These are phyloP conservation scores for Piprites chloris DNA, from an alignment of 2,113 vertebrate species.

Conservation along the genomic window DNA sequence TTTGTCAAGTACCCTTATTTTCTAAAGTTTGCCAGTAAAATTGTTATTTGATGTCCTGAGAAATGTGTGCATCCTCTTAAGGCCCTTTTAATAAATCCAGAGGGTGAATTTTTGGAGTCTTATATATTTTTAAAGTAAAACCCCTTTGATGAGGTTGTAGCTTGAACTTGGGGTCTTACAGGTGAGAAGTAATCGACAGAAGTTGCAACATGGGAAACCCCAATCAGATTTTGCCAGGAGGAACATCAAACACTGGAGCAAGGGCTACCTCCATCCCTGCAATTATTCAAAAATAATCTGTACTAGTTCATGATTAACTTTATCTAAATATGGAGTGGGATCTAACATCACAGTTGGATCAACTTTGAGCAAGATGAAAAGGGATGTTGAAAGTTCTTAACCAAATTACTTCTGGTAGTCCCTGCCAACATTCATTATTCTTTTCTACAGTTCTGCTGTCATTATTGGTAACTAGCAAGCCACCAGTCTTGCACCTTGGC, in stretches of 20 bases:
- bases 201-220: not conserved
- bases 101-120: not conserved
- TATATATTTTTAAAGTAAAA: not conserved
- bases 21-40: not conserved
- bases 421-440: not conserved
- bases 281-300: not conserved
- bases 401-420: not conserved
- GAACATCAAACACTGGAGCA: not conserved
- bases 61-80: not conserved
- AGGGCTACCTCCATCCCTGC: not conserved
- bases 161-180: not conserved
- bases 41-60: not conserved
- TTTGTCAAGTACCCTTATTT: not conserved
- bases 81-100: not conserved
- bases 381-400: not conserved
- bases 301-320: not conserved
- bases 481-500: not conserved
- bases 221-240: too few species aligned
- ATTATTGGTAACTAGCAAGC: not conserved
- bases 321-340: not conserved
- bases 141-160: not conserved
- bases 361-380: not conserved
- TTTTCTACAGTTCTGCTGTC: not conserved
- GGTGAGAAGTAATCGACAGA: not conserved
- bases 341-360: not conserved